Percentiles rank a stretch among this genome's conserved stretches.
Evolutionary conservation across 2,797 vertebrate species (phyloP).

Genomic region (Myripristis murdjan): DNA sequence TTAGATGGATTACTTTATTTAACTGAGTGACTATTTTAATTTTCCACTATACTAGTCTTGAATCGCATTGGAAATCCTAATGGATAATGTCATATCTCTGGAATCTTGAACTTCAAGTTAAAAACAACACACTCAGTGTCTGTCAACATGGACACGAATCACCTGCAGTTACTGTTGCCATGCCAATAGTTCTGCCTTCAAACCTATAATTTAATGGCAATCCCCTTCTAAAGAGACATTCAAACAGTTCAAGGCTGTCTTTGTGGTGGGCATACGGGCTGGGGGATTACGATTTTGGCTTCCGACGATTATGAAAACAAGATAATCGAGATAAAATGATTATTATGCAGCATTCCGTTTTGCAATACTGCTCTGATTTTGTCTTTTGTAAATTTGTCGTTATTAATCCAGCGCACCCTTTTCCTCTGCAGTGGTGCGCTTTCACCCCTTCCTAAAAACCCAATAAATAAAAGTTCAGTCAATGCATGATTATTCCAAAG

Average conservation of each 20-base stretch:
- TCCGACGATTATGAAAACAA: no score
- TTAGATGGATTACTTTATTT: neutral
- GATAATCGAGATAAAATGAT: no score
- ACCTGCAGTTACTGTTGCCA: conserved; percentile 18
- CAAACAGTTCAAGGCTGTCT: conserved; percentile 6
- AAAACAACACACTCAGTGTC: neutral
- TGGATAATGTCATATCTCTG: neutral
- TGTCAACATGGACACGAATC: conserved; percentile 16
- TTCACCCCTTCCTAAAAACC: no score
- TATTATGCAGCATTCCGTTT: no score
- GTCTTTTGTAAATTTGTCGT: no score
- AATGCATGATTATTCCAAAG: no score
- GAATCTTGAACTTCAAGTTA: neutral
- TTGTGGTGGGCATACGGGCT: neutral
- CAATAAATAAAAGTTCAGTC: no score
- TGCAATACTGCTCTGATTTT: no score
- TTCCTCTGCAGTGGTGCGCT: no score
- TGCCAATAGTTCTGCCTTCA: conserved; percentile 23
- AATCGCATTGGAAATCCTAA: neutral
- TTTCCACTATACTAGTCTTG: neutral
- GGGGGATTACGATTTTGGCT: no score
- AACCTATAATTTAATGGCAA: conserved; percentile 23
- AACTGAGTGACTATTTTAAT: neutral
- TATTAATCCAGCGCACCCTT: no score
- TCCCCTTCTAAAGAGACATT: conserved; percentile 16